Evolutionary conservation across 2,888 invertebrate species (phyloP), one percentile per base, ranked within the genome.

Genomic region (Plebejus anna): DNA sequence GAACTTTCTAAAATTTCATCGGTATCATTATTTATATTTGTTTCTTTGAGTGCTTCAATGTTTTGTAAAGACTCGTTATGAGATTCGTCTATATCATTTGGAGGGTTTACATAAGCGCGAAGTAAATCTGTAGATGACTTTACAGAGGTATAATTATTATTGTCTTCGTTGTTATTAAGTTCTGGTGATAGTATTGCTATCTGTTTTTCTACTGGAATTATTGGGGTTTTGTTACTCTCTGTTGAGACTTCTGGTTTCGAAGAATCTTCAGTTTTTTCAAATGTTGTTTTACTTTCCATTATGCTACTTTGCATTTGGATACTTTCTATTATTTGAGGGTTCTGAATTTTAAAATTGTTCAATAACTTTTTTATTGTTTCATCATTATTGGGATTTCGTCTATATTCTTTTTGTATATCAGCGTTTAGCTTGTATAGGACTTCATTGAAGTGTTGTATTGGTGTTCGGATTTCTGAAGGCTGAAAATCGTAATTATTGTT

Each of bases 391-490:
- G 79, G 78, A 9, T 84, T 81, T 81, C 84, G 89, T 78, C 90
- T 84, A 22, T 78, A 82, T 82, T 88, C 88, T 77, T 87, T 81
- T 80, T 82, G 84, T 75, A 94, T 81, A 57, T 89, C 86, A 71
- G 91, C 87, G 79, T 91, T 87, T 0, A 94, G 80, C 77, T 88
- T 84, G 79, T 94, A 94, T 51, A 94, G 79, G 6, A 80, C 66
- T 79, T 81, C 81, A 71, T 79, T 79, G 16, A 80, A 79, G 6
- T 66, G 71, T 77, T 70, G 76, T 28, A 75, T 76, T 13, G 84
- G 82, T n/a, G 86, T 82, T 70, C 57, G 82, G 75, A 84, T 79
- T 80, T 85, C 81, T 80, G 84, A 85, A 28, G 87, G 85, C 94
- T 94, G 81, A 78, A 81, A 79, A 61, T 61, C 2, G 11, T 11